A percentile compares a stretch with the other conserved stretches of the same genome.
Evolutionary conservation across 2,113 vertebrate species (phyloP).

Genomic region (Gavia stellata): DNA sequence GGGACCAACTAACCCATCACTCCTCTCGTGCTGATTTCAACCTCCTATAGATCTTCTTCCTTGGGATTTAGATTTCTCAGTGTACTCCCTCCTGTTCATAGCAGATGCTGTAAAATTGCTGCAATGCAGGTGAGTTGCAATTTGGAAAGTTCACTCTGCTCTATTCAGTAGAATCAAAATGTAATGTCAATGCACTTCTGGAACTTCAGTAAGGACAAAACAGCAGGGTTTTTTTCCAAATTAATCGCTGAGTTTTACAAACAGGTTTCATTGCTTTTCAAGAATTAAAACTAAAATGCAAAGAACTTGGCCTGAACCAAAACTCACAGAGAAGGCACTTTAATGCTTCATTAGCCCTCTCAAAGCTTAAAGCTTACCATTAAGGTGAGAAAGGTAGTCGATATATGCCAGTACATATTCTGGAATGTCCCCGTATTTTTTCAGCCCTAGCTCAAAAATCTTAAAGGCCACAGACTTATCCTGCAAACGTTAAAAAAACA

Average conservation of each 20-base stretch:
- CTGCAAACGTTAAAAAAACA: constrained; percentile 61
- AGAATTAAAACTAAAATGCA: not conserved
- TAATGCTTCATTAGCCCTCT: not conserved
- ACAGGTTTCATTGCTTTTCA: not conserved
- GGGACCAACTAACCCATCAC: not conserved
- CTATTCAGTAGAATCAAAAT: not conserved
- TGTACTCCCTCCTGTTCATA: not conserved
- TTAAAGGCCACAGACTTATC: constrained; percentile 99
- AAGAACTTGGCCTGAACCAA: not conserved
- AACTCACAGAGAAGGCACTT: not conserved
- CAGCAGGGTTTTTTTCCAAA: not conserved
- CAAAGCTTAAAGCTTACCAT: constrained; percentile 78
- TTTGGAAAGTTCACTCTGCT: not conserved
- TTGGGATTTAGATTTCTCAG: not conserved
- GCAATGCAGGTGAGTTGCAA: not conserved
- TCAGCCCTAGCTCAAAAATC: constrained; percentile 98
- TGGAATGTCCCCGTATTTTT: constrained; percentile 98
- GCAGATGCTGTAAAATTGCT: not conserved
- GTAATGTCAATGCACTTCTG: not conserved
- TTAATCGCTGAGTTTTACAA: not conserved
- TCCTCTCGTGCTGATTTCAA: not conserved
- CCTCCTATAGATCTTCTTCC: not conserved
- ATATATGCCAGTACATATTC: constrained; percentile 99
- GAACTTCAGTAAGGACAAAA: not conserved
- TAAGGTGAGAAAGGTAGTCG: constrained; percentile 98